Evolutionary conservation across 2,113 vertebrate genomes (phyloP).

Genomic region (Piaya cayana): DNA sequence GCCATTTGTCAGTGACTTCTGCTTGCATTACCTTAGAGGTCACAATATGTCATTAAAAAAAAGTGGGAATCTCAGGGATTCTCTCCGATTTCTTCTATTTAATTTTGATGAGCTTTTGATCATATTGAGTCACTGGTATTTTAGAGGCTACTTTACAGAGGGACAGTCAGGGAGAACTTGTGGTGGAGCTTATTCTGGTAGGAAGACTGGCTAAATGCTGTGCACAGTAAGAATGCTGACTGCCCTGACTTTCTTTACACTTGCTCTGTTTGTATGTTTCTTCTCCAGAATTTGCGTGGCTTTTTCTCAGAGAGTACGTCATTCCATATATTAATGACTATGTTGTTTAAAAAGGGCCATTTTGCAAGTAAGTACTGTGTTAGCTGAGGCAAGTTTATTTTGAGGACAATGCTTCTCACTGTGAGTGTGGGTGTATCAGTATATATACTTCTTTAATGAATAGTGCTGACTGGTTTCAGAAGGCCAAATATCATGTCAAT

Average conservation of each 20-base stretch:
- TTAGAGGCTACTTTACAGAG: not conserved
- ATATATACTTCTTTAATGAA: not conserved
- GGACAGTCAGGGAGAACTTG: not conserved
- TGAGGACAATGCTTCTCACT: not conserved
- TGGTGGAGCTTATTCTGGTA: not conserved
- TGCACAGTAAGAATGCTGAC: not conserved
- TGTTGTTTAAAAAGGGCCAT: constrained; percentile 87
- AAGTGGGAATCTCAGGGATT: not conserved
- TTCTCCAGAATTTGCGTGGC: constrained; percentile 81
- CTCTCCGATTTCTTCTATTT: not conserved
- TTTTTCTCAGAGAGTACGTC: constrained; percentile 91
- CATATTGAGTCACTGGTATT: not conserved
- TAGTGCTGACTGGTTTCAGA: not conserved
- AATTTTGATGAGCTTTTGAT: not conserved
- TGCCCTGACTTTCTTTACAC: not conserved
- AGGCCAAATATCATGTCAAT: not conserved
- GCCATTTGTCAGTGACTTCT: not conserved
- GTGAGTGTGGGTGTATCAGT: not conserved
- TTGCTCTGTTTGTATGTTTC: not conserved
- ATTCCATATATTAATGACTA: constrained; percentile 90
- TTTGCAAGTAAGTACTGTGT: constrained; percentile 83
- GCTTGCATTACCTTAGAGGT: not conserved
- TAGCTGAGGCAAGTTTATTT: not conserved
- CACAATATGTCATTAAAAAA: not conserved
- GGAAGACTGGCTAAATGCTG: not conserved